Evolutionary conservation across 2,888 invertebrate species (phyloP), one percentile per base, ranked within the genome.

Genomic region (Exocentrus adspersus): DNA sequence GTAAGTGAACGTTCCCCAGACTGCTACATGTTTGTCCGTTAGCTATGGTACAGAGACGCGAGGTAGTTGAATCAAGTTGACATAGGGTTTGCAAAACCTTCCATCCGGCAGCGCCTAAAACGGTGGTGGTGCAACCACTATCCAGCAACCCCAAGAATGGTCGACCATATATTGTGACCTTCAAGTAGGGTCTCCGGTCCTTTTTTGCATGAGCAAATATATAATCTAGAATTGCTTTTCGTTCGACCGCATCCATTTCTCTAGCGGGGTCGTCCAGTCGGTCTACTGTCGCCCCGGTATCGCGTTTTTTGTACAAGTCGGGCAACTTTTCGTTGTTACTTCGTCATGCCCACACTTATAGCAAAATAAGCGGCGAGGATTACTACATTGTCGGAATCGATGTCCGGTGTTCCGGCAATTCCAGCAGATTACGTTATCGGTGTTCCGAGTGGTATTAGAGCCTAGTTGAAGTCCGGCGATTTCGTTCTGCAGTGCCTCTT

Each of bases 121-220:
- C 24, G 1, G 65, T 67, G 9, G 61, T 52, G 3, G 63, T 53
- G 10, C 64, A 61, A 5, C 65, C 67, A 21, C 61, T 61, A 46
- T 65, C 66, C 10, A 64, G 54, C 9, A 70, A 41, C 12, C 57
- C 65, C 3, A 65, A 43, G 42, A 62, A 59, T 1, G 58, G n/a
- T 10, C 28, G 48, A 0, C 60, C 62, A 30, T 60, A 69, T 17
- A 69, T 58, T 12, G 32, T 53, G 0, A 69, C 54, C 19, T 48
- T 37, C 7, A 62, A 53, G 32, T 66, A 65, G 7, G 62, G 62
- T 24, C 64, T 50, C 19, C 62, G 28, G 42, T 69, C 66, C 7
- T 48, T 19, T 10, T 54, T 45, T 19, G 54, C 57, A 48, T 60
- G 60, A 2, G 57, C 17, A 28, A 58, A 41, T 58, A 45, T 12